Evolutionary conservation across 2,888 invertebrate genomes (phyloP), one percentile per base, ranked within the genome.

Genomic region (Aphelenchoides bicaudatus): DNA sequence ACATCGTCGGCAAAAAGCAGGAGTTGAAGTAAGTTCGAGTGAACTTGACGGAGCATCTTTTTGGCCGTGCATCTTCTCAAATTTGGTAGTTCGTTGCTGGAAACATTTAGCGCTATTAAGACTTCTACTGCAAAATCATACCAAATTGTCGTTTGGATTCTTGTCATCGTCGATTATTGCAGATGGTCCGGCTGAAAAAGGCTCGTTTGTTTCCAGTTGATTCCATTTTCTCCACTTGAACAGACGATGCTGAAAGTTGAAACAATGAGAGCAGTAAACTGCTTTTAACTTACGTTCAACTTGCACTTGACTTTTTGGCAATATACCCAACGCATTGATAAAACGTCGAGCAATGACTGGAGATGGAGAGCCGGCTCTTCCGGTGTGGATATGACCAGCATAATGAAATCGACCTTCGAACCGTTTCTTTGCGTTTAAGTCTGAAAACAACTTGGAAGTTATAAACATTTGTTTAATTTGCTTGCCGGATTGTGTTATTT

Each of bases 1-100:
- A 23, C 53, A 53, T n/a, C 53, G 53, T 5, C 53, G 53, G 19
- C 53, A 53, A 21, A 53, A 53, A 1, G 53, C 53, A 10, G 53
- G 53, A 25, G 10, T 43, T 16, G 10, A 13, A 27, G 23, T n/a
- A 2, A 37, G 38, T 23, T 43, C 43, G 4, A 43, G n/a, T n/a
- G n/a, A n/a, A n/a, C n/a, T n/a, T n/a, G n/a, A n/a, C n/a, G n/a
- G n/a, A n/a, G n/a, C n/a, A n/a, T n/a, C n/a, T n/a, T n/a, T n/a
- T n/a, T n/a, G n/a, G n/a, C n/a, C n/a, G n/a, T 16, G 16, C 13
- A 34, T 34, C 16, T 16, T 13, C 34, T 16, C 34, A 13, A n/a
- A n/a, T n/a, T n/a, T n/a, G n/a, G n/a, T n/a, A n/a, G n/a, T n/a
- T n/a, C n/a, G n/a, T n/a, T n/a, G n/a, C n/a, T n/a, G n/a, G n/a